Evolutionary conservation across 2,888 invertebrate genomes (phyloP).

Genomic region (Entomobrya proxima): DNA sequence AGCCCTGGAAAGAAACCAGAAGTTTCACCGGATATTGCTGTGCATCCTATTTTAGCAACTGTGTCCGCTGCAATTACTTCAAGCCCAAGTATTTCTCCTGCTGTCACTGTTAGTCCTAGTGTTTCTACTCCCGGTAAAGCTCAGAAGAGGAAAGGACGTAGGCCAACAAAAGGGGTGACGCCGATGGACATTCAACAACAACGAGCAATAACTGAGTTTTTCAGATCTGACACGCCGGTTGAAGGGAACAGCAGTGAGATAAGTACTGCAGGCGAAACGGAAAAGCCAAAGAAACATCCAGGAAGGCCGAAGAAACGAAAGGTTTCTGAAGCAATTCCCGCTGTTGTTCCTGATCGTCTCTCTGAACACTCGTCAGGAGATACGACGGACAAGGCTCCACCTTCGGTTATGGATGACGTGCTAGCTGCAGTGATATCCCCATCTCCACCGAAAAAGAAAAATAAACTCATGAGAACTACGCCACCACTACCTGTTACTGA

Average conservation of each 20-base stretch:
- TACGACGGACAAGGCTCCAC: not conserved
- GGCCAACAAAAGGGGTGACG: constrained; percentile 27
- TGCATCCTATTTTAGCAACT: not conserved
- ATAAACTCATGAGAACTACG: constrained; percentile 23
- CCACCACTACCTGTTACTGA: constrained; percentile 24
- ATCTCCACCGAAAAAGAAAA: constrained; percentile 61
- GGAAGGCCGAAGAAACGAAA: constrained; percentile 67
- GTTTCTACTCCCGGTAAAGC: not conserved
- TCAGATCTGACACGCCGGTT: not conserved
- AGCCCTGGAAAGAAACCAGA: constrained; percentile 60
- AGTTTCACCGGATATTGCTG: not conserved
- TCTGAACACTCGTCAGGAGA: not conserved
- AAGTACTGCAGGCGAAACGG: not conserved
- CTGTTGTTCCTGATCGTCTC: not conserved
- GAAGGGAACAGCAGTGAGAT: not conserved
- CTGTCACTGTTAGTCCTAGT: not conserved
- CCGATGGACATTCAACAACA: constrained; percentile 55
- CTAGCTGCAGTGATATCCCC: not conserved
- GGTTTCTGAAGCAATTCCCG: not conserved
- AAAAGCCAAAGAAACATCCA: constrained; percentile 28
- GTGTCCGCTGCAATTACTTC: not conserved
- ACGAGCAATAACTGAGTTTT: constrained; percentile 64
- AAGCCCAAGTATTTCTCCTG: not conserved
- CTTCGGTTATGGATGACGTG: constrained; percentile 7
- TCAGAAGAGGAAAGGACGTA: constrained; percentile 58